Conservation (phyloP, 1,140 invertebrate species). For the Planococcus citri region DNA sequence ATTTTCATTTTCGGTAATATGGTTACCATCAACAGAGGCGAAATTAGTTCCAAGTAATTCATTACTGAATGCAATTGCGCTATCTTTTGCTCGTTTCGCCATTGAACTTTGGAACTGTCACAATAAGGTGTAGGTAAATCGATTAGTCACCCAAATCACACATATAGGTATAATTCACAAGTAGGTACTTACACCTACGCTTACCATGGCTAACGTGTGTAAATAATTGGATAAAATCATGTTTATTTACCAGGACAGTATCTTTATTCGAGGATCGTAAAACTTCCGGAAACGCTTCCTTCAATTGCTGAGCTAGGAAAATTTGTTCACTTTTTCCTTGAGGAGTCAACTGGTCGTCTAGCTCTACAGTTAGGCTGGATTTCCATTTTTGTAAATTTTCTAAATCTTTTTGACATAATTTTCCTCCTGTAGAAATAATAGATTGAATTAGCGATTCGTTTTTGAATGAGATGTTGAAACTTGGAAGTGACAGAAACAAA, state of each 20-base stretch:
- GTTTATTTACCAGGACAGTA: too few species aligned
- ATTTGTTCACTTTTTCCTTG: neutral
- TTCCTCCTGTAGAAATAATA: conserved; percentile 5
- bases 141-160: too few species aligned
- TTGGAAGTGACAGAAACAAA: too few species aligned
- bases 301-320: neutral
- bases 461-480: too few species aligned
- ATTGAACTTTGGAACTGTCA: conserved; percentile 22
- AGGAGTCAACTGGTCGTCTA: neutral
- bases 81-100: conserved; percentile 24
- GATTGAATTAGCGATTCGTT: too few species aligned
- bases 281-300: neutral
- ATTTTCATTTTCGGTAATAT: neutral
- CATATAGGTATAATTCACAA: too few species aligned
- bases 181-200: too few species aligned
- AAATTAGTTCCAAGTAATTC: conserved; percentile 22
- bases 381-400: neutral
- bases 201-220: too few species aligned
- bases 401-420: neutral
- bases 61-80: conserved; percentile 24
- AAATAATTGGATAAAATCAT: too few species aligned
- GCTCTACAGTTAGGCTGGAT: neutral
- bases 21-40: neutral
- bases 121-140: too few species aligned
- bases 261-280: too few species aligned